Conservation (phyloP, 2,113 vertebrate genomes). For the Cichladusa arquata region DNA sequence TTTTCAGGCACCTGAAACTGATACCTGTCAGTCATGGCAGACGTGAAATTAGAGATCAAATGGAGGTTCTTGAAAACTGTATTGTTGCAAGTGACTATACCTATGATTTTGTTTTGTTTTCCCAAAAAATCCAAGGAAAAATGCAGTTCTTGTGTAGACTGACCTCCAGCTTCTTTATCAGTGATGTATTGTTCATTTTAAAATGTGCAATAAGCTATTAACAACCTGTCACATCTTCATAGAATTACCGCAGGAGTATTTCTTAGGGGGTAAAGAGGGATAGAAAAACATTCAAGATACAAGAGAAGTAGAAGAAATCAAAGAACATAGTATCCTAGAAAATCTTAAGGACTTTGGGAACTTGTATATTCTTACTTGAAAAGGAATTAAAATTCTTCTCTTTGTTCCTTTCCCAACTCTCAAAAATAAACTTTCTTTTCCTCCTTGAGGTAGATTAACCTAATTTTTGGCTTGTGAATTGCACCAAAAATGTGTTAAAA, state of each 20-base stretch:
- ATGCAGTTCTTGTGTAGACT: neutral
- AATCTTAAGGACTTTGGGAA: neutral
- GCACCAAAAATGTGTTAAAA: neutral
- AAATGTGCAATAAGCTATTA: neutral
- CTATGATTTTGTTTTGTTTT: neutral
- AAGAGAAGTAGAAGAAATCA: neutral
- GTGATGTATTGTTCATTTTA: neutral
- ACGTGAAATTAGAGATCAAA: neutral
- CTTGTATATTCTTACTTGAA: neutral
- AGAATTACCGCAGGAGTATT: neutral
- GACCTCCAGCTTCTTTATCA: neutral
- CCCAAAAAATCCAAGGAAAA: neutral
- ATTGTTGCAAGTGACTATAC: neutral
- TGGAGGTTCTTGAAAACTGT: neutral
- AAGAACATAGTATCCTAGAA: neutral
- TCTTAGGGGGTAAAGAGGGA: neutral
- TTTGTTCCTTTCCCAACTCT: neutral
- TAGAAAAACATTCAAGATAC: neutral
- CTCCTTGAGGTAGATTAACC: neutral
- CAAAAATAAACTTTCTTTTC: neutral
- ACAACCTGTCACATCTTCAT: neutral
- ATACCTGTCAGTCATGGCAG: neutral
- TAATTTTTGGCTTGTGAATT: neutral
- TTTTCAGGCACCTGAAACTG: neutral
- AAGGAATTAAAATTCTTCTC: neutral